Conservation (phyloP, 2,888 invertebrate genomes). For the Sphaerophoria taeniata region DNA sequence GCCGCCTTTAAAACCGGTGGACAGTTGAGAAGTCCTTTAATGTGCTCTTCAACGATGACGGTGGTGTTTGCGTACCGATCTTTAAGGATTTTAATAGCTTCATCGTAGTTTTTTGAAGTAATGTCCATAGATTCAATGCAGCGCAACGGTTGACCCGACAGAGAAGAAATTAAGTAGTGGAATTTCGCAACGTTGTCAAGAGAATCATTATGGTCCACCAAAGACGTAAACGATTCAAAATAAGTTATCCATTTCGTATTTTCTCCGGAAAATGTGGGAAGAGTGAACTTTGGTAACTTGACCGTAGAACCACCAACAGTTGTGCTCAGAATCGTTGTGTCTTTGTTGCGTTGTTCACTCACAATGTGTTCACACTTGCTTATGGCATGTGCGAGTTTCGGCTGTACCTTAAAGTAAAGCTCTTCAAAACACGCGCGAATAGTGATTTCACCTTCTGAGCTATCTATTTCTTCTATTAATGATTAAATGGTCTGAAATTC, state of each 20-base stretch:
- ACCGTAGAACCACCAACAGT: constrained; percentile 1
- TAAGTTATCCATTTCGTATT: constrained; percentile 2
- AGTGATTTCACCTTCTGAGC: constrained; percentile 6
- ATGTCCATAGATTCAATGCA: constrained; percentile 31
- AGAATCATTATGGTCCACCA: constrained; percentile 1
- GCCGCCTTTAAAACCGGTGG: neutral
- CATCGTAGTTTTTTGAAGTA: constrained; percentile 13
- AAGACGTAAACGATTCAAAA: constrained; percentile 5
- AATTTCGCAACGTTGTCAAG: constrained; percentile 18
- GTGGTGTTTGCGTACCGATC: constrained; percentile 10
- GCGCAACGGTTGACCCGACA: constrained; percentile 17
- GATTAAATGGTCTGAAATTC: constrained; percentile 11
- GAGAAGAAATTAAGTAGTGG: constrained; percentile 16
- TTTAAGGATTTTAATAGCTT: constrained; percentile 5
- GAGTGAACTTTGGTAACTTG: constrained; percentile 3
- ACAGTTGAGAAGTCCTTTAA: constrained; percentile 2
- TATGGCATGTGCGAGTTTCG: constrained; percentile 6
- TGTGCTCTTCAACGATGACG: constrained; percentile 10
- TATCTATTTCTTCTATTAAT: constrained; percentile 19
- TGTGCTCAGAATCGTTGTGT: constrained; percentile 1
- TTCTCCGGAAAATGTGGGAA: constrained; percentile 7
- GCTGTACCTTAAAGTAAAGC: constrained; percentile 11
- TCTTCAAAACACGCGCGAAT: constrained; percentile 30
- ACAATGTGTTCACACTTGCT: constrained; percentile 9
- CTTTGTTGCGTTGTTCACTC: neutral